phyloP scores from a whole-genome alignment of 2,113 vertebrate species.

The Ptyas mucosa region DNA sequence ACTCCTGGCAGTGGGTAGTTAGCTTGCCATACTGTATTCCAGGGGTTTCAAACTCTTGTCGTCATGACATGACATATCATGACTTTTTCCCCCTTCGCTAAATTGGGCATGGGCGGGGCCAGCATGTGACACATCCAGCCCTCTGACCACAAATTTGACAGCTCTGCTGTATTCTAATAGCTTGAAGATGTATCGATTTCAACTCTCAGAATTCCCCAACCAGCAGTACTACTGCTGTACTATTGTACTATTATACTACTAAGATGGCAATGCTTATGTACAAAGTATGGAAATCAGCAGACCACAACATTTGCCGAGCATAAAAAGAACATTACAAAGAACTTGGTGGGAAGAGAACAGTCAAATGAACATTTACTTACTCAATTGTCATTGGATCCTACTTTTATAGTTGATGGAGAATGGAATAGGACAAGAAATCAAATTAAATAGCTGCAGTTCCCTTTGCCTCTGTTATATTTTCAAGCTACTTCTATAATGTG shows the following conservation, averaged over 20 bases:
- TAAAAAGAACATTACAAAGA: not conserved
- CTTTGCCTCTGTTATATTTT: not conserved
- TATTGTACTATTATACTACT: not conserved
- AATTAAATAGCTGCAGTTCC: not conserved
- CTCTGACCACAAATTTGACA: too few relatives aligned
- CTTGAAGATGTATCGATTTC: too few relatives aligned
- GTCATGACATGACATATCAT: too few relatives aligned
- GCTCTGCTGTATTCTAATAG: too few relatives aligned
- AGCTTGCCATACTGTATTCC: too few relatives aligned
- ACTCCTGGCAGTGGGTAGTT: too few relatives aligned
- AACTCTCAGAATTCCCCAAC: too few relatives aligned
- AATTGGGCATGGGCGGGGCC: rapidly evolving
- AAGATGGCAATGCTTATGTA: not conserved
- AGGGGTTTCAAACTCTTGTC: too few relatives aligned
- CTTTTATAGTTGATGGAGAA: not conserved
- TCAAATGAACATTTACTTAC: not conserved
- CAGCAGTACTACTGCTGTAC: too few relatives aligned
- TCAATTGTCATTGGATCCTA: not conserved
- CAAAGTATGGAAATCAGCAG: not conserved
- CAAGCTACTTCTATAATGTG: not conserved
- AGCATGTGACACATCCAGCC: too few relatives aligned
- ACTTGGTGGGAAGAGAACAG: not conserved
- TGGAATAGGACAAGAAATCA: not conserved
- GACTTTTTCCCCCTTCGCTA: too few relatives aligned
- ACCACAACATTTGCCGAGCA: not conserved